A percentile compares a stretch with the other conserved stretches of the same genome.
Conservation (phyloP, 2,797 vertebrate genomes). For the Manis pentadactyla region DNA sequence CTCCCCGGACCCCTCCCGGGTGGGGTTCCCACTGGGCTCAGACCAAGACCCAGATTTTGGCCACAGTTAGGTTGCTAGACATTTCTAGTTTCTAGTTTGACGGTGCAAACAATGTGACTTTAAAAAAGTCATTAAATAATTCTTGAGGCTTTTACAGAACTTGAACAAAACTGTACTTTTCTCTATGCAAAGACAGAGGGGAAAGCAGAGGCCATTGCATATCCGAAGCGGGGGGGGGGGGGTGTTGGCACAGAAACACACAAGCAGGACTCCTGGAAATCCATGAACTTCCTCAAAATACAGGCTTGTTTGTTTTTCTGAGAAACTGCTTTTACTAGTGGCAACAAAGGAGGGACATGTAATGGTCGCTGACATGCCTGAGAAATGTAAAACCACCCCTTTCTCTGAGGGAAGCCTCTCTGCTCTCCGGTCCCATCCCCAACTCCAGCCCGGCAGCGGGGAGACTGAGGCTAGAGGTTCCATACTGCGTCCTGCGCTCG, state of each 20-base stretch:
- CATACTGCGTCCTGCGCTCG: not conserved
- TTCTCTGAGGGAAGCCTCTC: not conserved
- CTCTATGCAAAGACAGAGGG: not conserved
- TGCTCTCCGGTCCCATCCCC: not conserved
- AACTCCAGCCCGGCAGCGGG: not conserved
- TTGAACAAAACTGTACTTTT: not conserved
- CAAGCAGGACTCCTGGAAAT: not conserved
- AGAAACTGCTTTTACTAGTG: not conserved
- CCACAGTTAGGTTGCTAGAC: not conserved
- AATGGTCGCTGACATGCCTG: not conserved
- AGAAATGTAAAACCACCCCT: not conserved
- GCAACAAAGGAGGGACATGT: not conserved
- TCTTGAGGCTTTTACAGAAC: not conserved
- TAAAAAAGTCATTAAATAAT: not conserved
- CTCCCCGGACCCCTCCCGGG: not conserved
- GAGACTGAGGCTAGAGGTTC: not conserved
- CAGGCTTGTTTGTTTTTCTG: not conserved
- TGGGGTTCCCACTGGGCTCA: not conserved
- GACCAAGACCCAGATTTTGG: not conserved
- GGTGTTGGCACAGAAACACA: not conserved
- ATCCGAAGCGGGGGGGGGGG: no score
- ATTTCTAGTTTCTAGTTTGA: slow-evolving; percentile 20
- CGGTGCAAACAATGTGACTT: not conserved
- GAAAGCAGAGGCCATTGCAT: not conserved
- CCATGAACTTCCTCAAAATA: not conserved